Conservation (phyloP, 1,140 invertebrate genomes). For the Copidosoma floridanum region DNA sequence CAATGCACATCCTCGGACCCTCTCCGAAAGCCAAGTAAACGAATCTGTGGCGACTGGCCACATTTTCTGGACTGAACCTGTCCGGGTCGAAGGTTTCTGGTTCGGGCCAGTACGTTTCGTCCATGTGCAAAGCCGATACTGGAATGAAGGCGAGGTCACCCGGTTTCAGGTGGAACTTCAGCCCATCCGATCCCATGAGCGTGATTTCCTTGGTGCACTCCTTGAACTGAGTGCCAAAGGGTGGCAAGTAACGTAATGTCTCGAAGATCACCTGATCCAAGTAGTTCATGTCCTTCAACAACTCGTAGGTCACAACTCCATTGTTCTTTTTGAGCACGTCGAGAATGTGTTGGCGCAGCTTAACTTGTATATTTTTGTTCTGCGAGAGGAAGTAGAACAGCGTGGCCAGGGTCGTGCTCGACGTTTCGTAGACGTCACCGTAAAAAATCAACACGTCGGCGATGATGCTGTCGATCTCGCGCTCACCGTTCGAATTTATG, state of each 20-base stretch:
- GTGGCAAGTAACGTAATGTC: conserved; percentile 27
- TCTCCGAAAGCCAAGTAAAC: conserved; percentile 56
- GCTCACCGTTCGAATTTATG: conserved; percentile 9
- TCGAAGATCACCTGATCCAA: conserved; percentile 35
- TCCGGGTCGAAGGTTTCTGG: conserved; percentile 60
- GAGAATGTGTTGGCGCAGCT: conserved; percentile 26
- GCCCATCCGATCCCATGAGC: conserved; percentile 35
- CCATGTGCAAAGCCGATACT: conserved; percentile 52
- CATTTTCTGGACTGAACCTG: conserved; percentile 46
- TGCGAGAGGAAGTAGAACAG: conserved; percentile 14
- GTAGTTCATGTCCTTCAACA: conserved; percentile 34
- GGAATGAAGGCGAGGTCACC: conserved; percentile 44
- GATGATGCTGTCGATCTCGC: background rate
- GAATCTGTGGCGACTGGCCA: conserved; percentile 36
- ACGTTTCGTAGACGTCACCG: conserved; percentile 31
- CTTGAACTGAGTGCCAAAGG: conserved; percentile 14
- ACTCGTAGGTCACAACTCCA: conserved; percentile 29
- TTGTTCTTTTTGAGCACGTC: conserved; percentile 15
- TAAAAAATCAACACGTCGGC: conserved; percentile 28
- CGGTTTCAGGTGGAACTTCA: conserved; percentile 25
- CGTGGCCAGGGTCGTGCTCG: conserved; percentile 10
- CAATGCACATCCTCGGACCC: conserved; percentile 58
- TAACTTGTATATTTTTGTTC: conserved; percentile 27
- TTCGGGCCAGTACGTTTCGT: conserved; percentile 54
- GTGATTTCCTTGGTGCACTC: conserved; percentile 27